phyloP scores from a whole-genome alignment of 2,113 vertebrate genomes.

The Tauraco erythrolophus region DNA sequence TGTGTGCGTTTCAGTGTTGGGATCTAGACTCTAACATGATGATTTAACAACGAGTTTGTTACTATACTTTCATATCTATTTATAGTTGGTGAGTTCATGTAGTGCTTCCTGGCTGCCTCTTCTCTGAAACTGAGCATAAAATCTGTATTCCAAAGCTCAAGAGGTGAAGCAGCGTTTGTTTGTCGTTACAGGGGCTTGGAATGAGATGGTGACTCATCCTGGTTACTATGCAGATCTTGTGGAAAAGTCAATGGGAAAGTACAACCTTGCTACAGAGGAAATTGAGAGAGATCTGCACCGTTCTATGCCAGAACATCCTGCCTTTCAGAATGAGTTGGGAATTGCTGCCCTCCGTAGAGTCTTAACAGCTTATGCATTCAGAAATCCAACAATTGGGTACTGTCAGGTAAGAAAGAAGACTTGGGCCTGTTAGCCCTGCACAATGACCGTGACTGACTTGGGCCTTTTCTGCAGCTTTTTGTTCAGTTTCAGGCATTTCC shows the following conservation, averaged over 20 bases:
- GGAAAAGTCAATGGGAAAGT: conserved; percentile 87
- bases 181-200: conserved; percentile 87
- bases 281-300: conserved; percentile 97
- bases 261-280: conserved; percentile 93
- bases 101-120: background rate
- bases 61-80: background rate
- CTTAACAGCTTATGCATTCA: conserved; percentile 94
- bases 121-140: background rate
- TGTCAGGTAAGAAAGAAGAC: conserved; percentile 86
- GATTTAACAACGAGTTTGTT: background rate
- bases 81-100: background rate
- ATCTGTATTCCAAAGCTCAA: background rate
- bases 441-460: background rate
- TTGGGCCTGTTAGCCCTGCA: background rate
- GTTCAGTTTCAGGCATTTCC: background rate
- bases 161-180: background rate
- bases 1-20: background rate
- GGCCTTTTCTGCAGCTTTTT: background rate
- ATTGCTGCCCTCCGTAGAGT: conserved; percentile 95
- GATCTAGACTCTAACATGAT: background rate
- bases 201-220: conserved; percentile 92
- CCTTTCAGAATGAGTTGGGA: conserved; percentile 95
- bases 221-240: conserved; percentile 92
- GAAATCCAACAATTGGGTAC: conserved; percentile 96
- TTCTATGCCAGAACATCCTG: conserved; percentile 96